These are phyloP conservation scores for Periophthalmus magnuspinnatus DNA, from an alignment of 2,797 vertebrate genomes.

Conservation along the genomic window DNA sequence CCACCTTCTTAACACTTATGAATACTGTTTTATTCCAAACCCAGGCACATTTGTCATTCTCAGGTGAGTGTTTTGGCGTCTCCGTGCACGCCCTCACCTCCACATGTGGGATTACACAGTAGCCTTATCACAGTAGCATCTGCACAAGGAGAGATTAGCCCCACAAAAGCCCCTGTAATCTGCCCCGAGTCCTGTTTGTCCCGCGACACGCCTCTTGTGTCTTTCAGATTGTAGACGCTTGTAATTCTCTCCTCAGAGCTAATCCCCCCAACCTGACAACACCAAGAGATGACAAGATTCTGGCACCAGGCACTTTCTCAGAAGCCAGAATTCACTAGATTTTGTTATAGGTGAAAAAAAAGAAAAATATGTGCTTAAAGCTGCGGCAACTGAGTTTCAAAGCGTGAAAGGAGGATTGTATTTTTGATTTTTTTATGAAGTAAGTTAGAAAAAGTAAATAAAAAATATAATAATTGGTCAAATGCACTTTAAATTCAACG, in stretches of 20 bases:
- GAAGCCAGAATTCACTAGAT: background rate
- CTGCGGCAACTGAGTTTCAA: background rate
- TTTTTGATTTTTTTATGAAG: too few relatives aligned
- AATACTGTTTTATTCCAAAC: background rate
- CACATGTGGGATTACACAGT: slow-evolving; percentile 35
- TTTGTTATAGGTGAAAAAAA: background rate
- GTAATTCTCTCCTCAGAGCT: slow-evolving; percentile 25
- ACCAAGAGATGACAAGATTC: background rate
- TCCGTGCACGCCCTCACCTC: background rate
- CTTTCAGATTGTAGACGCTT: slow-evolving; percentile 24
- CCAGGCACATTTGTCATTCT: background rate
- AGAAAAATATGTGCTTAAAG: background rate
- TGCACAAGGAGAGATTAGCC: slow-evolving; percentile 43
- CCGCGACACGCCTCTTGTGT: slow-evolving; percentile 20
- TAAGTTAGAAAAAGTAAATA: too few relatives aligned
- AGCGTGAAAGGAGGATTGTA: background rate
- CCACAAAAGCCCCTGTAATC: slow-evolving; percentile 50
- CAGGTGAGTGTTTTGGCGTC: background rate
- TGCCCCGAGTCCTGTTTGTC: slow-evolving; percentile 36
- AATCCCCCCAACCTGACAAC: slow-evolving; percentile 12
- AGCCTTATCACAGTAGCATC: slow-evolving; percentile 37
- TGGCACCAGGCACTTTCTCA: background rate
- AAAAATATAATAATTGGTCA: too few relatives aligned
- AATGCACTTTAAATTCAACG: too few relatives aligned
- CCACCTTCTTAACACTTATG: background rate